Evolutionary conservation across 2,888 invertebrate species (phyloP).

Genomic region (Cerastis rubricosa): DNA sequence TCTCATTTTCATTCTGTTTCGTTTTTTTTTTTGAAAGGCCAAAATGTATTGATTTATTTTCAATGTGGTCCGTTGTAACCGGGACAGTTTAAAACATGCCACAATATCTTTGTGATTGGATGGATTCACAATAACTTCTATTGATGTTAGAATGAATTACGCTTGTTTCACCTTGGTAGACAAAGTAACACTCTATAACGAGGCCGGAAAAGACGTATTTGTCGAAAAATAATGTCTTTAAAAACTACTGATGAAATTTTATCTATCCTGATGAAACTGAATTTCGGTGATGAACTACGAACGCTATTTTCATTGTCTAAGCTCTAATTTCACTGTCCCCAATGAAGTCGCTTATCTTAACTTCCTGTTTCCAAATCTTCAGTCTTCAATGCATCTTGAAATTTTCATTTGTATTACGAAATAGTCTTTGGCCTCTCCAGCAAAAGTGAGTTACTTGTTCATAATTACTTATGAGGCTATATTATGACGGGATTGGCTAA

Average conservation of each 20-base stretch:
- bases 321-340: not conserved
- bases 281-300: not conserved
- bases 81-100: not conserved
- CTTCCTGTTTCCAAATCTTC: not conserved
- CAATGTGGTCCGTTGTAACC: not conserved
- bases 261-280: not conserved
- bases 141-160: not conserved
- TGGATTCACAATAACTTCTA: not conserved
- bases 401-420: not conserved
- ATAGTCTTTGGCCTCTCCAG: not conserved
- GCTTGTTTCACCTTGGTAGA: not conserved
- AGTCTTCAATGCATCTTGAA: not conserved
- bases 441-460: not conserved
- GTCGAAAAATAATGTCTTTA: not conserved
- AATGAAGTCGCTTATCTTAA: too few relatives aligned
- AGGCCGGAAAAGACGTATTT: not conserved
- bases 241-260: not conserved
- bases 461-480: not conserved
- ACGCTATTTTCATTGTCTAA: not conserved
- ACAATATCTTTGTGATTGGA: not conserved
- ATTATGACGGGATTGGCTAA: not conserved
- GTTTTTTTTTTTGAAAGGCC: not conserved
- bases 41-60: not conserved
- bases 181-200: not conserved
- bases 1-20: constrained; percentile 42